Conservation (phyloP, 2,888 invertebrate species). For the Stictocephala bisonia region DNA sequence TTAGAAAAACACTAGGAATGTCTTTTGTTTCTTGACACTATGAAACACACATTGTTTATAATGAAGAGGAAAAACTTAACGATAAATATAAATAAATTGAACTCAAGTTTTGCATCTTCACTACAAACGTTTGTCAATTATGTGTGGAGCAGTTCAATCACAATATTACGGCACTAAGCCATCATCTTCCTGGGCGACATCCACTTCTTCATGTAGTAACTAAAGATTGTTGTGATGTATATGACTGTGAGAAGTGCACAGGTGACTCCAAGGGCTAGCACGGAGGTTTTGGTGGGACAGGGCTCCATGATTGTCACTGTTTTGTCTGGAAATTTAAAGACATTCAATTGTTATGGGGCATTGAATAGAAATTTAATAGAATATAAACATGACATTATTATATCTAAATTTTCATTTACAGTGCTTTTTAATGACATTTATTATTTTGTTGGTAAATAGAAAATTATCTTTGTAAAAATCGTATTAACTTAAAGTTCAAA, state of each 20-base stretch:
- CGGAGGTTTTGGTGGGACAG: slow-evolving; percentile 91
- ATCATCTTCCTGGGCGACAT: slow-evolving; percentile 85
- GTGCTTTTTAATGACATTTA: no score
- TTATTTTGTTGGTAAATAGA: no score
- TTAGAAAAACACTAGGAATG: slow-evolving; percentile 8
- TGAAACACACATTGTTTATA: slow-evolving; percentile 49
- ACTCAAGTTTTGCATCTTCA: slow-evolving; percentile 60
- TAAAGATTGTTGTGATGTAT: slow-evolving; percentile 91
- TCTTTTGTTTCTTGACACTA: slow-evolving; percentile 4
- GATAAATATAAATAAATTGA: slow-evolving; percentile 46
- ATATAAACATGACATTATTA: no score
- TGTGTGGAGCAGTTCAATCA: slow-evolving; percentile 17
- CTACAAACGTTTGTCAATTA: slow-evolving; percentile 51
- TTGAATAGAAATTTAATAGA: no score
- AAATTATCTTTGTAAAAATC: no score
- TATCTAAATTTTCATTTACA: no score
- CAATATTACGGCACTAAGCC: slow-evolving; percentile 65
- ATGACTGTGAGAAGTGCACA: slow-evolving; percentile 89
- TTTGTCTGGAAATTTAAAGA: slow-evolving; percentile 74
- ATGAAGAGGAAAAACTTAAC: slow-evolving; percentile 60
- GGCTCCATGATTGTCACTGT: slow-evolving; percentile 91
- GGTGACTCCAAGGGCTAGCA: slow-evolving; percentile 90
- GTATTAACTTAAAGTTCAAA: no score
- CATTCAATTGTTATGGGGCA: no score
- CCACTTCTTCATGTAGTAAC: slow-evolving; percentile 95